Base-by-base conservation (phyloP, 1,140 invertebrate genomes). In the Contarinia nasturtii region DNA sequence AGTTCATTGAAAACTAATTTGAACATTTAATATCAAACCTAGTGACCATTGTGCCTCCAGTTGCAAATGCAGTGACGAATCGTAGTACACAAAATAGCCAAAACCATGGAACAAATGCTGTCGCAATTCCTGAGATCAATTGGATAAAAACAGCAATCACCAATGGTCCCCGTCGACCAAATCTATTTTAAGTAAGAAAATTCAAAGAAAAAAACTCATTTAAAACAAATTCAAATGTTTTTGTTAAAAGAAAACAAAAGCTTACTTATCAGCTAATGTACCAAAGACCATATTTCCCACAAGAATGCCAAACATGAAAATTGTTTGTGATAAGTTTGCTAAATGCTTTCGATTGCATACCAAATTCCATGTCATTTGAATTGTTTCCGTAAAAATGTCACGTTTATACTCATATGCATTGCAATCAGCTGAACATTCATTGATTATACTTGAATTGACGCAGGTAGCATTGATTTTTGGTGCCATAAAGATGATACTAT, bases 41-140 rank as follows among this genome's bases (percentile, higher is more conserved):
- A n/a, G 75, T 79, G 22, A 79, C 74, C 79, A 84, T 83, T 0
- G 74, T 78, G 1, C 81, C 80, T 33, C 79, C 81, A 15, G 78
- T 82, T 11, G 79, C 77, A 12, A 80, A 55, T 2, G 75, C 82
- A 1, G 76, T 66, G 15, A 86, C 55, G 53, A 85, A 85, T 46
- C 82, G 69, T 7, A 81, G 67, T 0, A 77, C 7, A 2, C 79
- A 66, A 56, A 84, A 86, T 46, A 78, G 64, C 58, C 74, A 72
- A 56, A 76, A 84, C 61, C 72, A 77, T 0, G 77, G 73, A 0
- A 74, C 74, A 49, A 76, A 73, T 5, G 78, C 76, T 1, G 75
- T 75, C 1, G 72, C 59, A 2, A 80, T 61, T 34, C 80, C 78
- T 14, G 72, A 66, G 15, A 73, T 49, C 0, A 77, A 65, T 55